Conservation (phyloP, 2,113 vertebrate species). For the Lycocorax pyrrhopterus region DNA sequence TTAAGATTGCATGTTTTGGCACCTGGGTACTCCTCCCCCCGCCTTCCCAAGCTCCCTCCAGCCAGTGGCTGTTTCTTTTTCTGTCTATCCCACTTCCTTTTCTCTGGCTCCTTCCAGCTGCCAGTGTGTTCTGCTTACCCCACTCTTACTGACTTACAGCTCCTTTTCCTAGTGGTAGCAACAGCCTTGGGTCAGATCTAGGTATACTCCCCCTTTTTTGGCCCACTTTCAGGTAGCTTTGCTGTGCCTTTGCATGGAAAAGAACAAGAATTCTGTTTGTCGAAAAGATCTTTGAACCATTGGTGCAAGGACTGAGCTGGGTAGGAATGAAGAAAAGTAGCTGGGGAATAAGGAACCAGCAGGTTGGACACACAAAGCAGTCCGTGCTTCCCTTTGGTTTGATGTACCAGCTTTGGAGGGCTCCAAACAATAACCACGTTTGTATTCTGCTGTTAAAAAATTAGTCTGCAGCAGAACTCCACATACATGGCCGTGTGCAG, state of each 20-base stretch:
- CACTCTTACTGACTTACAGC: neutral
- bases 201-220: neutral
- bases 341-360: neutral
- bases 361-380: accelerated
- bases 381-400: neutral
- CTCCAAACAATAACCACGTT: neutral
- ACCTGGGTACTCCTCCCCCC: neutral
- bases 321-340: neutral
- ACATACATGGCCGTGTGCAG: neutral
- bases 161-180: neutral
- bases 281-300: neutral
- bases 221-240: neutral
- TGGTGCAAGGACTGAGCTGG: neutral
- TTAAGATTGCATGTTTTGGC: slow-evolving; percentile 36
- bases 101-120: slow-evolving; percentile 54
- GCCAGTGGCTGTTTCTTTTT: slow-evolving; percentile 57
- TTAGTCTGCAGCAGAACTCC: neutral
- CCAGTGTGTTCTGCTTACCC: slow-evolving; percentile 3
- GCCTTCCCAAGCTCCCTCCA: slow-evolving; percentile 3
- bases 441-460: neutral
- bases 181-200: neutral
- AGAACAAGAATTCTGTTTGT: neutral
- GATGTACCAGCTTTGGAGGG: neutral
- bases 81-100: slow-evolving; percentile 66
- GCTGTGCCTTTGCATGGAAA: neutral